Conservation (phyloP, 2,888 invertebrate genomes). For the Parelbella ahira region DNA sequence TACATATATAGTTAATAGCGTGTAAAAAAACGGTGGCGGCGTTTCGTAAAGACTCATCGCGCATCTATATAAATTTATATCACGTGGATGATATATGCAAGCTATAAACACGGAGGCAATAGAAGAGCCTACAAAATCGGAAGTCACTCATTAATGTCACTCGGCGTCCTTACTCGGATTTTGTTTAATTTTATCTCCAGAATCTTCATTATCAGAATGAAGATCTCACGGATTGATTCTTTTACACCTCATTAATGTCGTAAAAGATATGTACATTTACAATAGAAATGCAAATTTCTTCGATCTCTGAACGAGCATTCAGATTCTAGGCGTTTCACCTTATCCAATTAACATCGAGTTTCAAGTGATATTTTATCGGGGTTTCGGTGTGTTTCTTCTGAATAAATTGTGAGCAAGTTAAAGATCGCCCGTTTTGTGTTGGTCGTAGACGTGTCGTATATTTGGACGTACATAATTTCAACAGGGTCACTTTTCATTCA, state of each 20-base stretch:
- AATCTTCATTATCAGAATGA: slow-evolving; percentile 57
- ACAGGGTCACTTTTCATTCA: slow-evolving; percentile 52
- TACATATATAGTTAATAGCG: slow-evolving; percentile 32
- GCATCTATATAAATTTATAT: slow-evolving; percentile 12
- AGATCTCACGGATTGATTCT: slow-evolving; percentile 69
- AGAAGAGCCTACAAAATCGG: slow-evolving; percentile 49
- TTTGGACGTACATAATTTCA: slow-evolving; percentile 49
- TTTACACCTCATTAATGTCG: slow-evolving; percentile 75
- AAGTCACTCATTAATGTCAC: slow-evolving; percentile 60
- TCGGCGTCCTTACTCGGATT: slow-evolving; percentile 33
- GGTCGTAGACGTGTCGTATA: slow-evolving; percentile 48
- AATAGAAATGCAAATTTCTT: slow-evolving; percentile 71
- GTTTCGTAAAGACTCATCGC: slow-evolving; percentile 25
- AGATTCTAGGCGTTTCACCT: slow-evolving; percentile 47
- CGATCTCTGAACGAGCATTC: slow-evolving; percentile 61
- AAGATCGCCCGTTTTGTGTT: slow-evolving; percentile 56
- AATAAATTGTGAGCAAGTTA: slow-evolving; percentile 64
- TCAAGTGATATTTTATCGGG: slow-evolving; percentile 49
- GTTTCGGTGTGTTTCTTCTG: slow-evolving; percentile 47
- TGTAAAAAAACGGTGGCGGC: slow-evolving; percentile 23
- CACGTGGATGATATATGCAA: slow-evolving; percentile 39
- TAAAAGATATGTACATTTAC: slow-evolving; percentile 55
- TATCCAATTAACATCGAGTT: slow-evolving; percentile 56
- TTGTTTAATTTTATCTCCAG: slow-evolving; percentile 53
- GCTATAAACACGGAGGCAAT: slow-evolving; percentile 31